Evolutionary conservation across 2,888 invertebrate species (phyloP).

Genomic region (Anagyrus pseudococci): DNA sequence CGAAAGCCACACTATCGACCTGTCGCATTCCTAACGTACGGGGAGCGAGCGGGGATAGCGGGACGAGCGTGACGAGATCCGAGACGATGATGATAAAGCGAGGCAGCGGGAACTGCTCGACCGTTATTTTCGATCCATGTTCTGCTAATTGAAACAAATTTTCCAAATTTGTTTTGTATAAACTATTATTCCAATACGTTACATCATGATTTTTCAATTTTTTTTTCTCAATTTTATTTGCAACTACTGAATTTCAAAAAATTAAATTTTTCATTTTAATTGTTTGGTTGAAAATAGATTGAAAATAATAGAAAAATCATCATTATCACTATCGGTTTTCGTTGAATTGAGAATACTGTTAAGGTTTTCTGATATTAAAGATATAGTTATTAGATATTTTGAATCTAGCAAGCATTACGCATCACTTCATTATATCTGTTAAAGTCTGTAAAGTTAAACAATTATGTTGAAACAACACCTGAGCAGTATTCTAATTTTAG

Average conservation of each 20-base stretch:
- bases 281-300: neutral
- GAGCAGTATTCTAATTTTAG: conserved; percentile 1
- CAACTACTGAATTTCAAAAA: neutral
- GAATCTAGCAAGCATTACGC: neutral
- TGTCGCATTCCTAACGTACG: conserved; percentile 73
- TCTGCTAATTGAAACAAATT: conserved; percentile 26
- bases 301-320: neutral
- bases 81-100: conserved; percentile 6
- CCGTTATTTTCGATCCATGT: conserved; percentile 34
- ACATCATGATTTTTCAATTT: too few relatives aligned
- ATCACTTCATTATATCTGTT: neutral
- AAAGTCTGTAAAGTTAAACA: neutral
- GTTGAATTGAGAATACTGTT: neutral
- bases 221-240: neutral
- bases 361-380: neutral
- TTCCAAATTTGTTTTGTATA: conserved; percentile 1
- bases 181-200: too few relatives aligned
- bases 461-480: neutral
- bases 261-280: too few relatives aligned
- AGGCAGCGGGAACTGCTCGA: conserved; percentile 33
- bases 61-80: neutral
- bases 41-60: conserved; percentile 25
- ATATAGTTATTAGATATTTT: neutral
- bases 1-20: conserved; percentile 87
- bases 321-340: neutral